A percentile compares a stretch with the other conserved stretches of the same genome.
phyloP scores from a whole-genome alignment of 2,797 vertebrate species.

The Euthynnus affinis region DNA sequence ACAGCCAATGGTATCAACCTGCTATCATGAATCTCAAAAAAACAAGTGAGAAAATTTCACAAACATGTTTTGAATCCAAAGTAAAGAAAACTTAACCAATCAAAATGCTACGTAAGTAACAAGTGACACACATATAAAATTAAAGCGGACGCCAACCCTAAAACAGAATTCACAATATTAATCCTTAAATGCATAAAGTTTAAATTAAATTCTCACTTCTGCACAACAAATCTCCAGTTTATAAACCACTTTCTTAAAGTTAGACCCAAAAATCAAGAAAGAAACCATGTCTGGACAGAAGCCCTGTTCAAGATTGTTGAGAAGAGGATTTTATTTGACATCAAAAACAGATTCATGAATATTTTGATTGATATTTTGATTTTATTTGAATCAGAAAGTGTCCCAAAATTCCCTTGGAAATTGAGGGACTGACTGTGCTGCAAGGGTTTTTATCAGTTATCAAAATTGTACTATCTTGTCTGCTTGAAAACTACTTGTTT shows the following conservation, averaged over 20 bases:
- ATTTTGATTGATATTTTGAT: not conserved
- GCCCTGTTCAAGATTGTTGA: no score
- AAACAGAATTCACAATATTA: constrained; percentile 43
- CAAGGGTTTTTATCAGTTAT: not conserved
- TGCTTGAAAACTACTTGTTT: no score
- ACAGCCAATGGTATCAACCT: not conserved
- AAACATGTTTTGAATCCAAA: not conserved
- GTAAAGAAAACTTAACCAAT: not conserved
- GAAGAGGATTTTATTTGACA: not conserved
- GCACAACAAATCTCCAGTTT: not conserved
- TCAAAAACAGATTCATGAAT: not conserved
- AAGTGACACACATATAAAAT: constrained; percentile 33
- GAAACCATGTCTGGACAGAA: no score
- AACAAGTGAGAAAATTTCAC: not conserved
- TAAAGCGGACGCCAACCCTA: constrained; percentile 51
- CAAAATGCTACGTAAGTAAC: not conserved
- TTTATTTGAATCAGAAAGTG: no score
- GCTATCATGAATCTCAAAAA: not conserved
- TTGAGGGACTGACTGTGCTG: no score
- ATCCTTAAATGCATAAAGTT: not conserved
- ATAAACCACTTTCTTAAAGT: not conserved
- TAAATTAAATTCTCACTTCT: not conserved
- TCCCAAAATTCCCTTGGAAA: no score
- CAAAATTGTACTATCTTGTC: no score
- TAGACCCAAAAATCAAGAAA: not conserved